Conservation (phyloP, 2,888 invertebrate genomes). For the Petrophora chlorosata region DNA sequence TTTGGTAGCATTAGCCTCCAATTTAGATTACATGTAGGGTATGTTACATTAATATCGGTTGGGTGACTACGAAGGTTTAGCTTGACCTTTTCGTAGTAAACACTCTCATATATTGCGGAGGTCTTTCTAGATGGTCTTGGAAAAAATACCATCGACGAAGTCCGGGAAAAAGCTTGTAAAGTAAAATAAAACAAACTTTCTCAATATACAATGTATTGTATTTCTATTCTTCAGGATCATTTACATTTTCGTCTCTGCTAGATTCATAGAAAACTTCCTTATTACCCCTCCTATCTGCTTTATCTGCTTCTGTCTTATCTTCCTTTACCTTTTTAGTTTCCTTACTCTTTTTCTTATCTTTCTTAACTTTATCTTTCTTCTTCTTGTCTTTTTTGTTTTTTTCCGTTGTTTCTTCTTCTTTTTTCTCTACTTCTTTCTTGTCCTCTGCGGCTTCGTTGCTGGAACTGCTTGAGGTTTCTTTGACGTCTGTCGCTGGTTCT, state of each 20-base stretch:
- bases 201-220: slow-evolving; percentile 35
- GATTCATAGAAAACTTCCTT: slow-evolving; percentile 62
- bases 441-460: slow-evolving; percentile 35
- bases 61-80: too few relatives aligned
- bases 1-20: too few relatives aligned
- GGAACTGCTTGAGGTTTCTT: slow-evolving; percentile 15
- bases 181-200: slow-evolving; percentile 6
- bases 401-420: slow-evolving; percentile 22
- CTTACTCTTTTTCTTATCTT: slow-evolving; percentile 33
- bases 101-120: too few relatives aligned
- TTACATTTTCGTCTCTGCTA: slow-evolving; percentile 71
- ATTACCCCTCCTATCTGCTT: slow-evolving; percentile 16
- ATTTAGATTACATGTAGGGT: too few relatives aligned
- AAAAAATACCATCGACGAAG: too few relatives aligned
- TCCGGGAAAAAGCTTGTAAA: too few relatives aligned
- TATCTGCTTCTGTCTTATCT: slow-evolving; percentile 18
- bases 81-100: too few relatives aligned
- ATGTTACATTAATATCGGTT: too few relatives aligned
- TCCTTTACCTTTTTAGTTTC: slow-evolving; percentile 25
- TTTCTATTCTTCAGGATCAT: slow-evolving; percentile 61
- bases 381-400: slow-evolving; percentile 35
- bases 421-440: slow-evolving; percentile 34
- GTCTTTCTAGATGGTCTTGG: too few relatives aligned
- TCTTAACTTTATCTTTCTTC: slow-evolving; percentile 30
- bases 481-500: neutral